phyloP scores from a whole-genome alignment of 2,797 vertebrate species.

The Nannoperca obscura region DNA sequence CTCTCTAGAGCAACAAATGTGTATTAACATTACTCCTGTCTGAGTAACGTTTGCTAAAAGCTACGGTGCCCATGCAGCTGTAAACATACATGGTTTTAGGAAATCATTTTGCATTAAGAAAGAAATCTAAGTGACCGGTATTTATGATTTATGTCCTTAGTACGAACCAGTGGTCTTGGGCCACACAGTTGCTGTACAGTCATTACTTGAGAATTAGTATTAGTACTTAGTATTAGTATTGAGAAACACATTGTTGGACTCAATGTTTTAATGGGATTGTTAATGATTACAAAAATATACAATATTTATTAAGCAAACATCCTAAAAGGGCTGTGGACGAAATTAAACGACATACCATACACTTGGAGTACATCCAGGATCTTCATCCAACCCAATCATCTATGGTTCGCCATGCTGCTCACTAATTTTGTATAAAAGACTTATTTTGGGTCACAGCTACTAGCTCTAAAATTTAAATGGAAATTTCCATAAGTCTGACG shows the following conservation, averaged over 20 bases:
- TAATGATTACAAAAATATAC: neutral
- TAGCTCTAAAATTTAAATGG: neutral
- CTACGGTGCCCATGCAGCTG: neutral
- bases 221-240: too few relatives aligned
- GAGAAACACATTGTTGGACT: neutral
- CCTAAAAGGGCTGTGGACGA: neutral
- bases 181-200: too few relatives aligned
- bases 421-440: neutral
- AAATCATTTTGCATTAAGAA: too few relatives aligned
- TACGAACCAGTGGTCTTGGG: too few relatives aligned
- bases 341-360: neutral
- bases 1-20: neutral
- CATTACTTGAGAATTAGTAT: too few relatives aligned
- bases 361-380: neutral
- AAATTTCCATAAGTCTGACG: neutral
- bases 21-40: neutral
- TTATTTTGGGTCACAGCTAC: neutral
- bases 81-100: neutral
- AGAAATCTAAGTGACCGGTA: neutral
- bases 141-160: neutral
- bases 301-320: neutral
- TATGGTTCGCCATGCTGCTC: neutral
- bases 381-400: slow-evolving; percentile 6
- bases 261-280: neutral
- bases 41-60: neutral